Evolutionary conservation across 2,888 invertebrate species (phyloP), one percentile per base, ranked within the genome.

Genomic region (Hipparchia sbordonii): DNA sequence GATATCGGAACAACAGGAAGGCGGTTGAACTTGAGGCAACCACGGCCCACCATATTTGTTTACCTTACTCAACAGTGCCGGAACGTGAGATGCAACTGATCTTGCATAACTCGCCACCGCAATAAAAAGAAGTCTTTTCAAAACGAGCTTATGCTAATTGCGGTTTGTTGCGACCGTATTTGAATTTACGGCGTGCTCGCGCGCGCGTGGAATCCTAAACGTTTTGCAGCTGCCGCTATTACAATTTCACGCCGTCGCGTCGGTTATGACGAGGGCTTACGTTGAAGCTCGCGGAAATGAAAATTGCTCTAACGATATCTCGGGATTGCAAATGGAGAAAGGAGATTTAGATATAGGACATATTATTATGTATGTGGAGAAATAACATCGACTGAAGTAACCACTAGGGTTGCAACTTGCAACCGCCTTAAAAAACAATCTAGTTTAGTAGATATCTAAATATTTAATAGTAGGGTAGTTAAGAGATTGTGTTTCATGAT

Each of bases 111-210:
- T 77, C 77, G 77, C 75, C 70, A 79, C 80, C 78, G 75, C 79
- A 73, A 79, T 80, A 80, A 78, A 80, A 78, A 86, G 85, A 86
- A 85, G 75, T 77, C 80, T 75, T 78, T 77, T 81, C 76, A 80
- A 81, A 79, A 80, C 79, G 76, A 82, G 85, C 79, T 77, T 82
- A 90, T 88, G 87, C 86, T 92, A 89, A 91, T 92, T 90, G 90
- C 88, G 90, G 90, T 91, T 87, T 88, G 90, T 87, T 84, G 85
- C 82, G 67, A 79, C 89, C 88, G 83, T 89, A 89, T 89, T 89
- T 86, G 86, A 86, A 87, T 90, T 89, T 88, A 89, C 86, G 86
- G 86, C 82, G 76, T 79, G 82, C 77, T 84, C 82, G 87, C 82
- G 83, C 84, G 89, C 84, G 86, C 82, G 75, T 77, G 77, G 91